These are phyloP conservation scores for Bombus impatiens DNA, from an alignment of 1,140 invertebrate genomes.

Conservation along the genomic window DNA sequence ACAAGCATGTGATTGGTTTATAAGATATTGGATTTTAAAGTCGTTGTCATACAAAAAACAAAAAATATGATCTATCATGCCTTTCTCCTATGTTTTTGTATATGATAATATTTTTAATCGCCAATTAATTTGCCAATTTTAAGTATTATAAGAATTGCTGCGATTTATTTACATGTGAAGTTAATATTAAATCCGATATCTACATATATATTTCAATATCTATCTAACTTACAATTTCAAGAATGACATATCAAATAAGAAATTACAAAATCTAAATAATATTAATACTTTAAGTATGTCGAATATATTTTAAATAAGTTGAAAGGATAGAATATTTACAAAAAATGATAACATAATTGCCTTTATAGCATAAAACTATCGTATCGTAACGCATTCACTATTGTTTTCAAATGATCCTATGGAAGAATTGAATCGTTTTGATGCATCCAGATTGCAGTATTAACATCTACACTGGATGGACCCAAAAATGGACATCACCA, in stretches of 20 bases:
- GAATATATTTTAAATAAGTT: not conserved
- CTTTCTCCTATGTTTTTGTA: too few relatives aligned
- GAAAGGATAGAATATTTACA: not conserved
- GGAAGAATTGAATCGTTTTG: conserved; percentile 3
- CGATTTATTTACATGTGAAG: not conserved
- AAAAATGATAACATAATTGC: not conserved
- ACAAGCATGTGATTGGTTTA: too few relatives aligned
- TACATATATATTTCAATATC: not conserved
- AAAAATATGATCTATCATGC: too few relatives aligned
- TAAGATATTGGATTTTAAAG: not conserved
- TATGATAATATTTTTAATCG: too few relatives aligned
- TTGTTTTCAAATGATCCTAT: not conserved
- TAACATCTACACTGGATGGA: conserved; percentile 34
- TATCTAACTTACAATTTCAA: not conserved
- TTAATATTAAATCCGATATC: not conserved
- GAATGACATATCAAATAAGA: too few relatives aligned
- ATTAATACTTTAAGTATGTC: not conserved
- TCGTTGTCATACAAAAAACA: not conserved
- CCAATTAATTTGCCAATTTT: not conserved
- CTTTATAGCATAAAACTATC: not conserved
- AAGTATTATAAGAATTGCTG: not conserved
- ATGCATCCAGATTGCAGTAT: not conserved
- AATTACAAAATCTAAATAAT: not conserved
- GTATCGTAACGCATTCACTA: not conserved
- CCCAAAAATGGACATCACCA: conserved; percentile 39